Conservation (phyloP, 2,113 vertebrate genomes). For the Myocastor coypus region DNA sequence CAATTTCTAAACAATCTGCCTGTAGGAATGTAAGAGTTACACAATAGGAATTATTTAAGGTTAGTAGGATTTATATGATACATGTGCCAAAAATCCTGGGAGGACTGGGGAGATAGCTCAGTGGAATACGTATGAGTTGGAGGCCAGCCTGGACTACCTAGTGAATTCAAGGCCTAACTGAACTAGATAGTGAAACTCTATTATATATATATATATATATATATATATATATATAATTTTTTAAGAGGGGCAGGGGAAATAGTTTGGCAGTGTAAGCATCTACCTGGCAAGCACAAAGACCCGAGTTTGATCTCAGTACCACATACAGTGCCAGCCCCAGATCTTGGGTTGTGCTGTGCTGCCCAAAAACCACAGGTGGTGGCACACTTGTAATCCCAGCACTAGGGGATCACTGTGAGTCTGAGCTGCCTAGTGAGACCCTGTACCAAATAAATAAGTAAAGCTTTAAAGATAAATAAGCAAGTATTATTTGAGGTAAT, state of each 20-base stretch:
- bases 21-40: background rate
- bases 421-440: background rate
- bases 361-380: too few species aligned
- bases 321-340: too few species aligned
- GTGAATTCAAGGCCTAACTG: background rate
- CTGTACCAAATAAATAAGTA: background rate
- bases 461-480: background rate
- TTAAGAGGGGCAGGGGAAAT: too few species aligned
- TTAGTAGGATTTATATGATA: background rate
- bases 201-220: background rate
- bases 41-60: background rate
- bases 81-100: background rate
- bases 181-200: background rate
- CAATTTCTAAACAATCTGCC: background rate
- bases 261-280: too few species aligned
- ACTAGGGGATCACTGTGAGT: too few species aligned
- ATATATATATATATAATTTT: background rate
- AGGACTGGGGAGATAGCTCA: too few species aligned
- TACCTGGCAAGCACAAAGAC: too few species aligned
- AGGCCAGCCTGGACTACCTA: background rate
- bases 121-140: background rate
- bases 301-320: too few species aligned
- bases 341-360: too few species aligned
- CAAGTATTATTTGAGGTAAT: background rate
- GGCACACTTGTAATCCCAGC: too few species aligned